Conservation (phyloP, 2,888 invertebrate species). For the Pollenia angustigena region DNA sequence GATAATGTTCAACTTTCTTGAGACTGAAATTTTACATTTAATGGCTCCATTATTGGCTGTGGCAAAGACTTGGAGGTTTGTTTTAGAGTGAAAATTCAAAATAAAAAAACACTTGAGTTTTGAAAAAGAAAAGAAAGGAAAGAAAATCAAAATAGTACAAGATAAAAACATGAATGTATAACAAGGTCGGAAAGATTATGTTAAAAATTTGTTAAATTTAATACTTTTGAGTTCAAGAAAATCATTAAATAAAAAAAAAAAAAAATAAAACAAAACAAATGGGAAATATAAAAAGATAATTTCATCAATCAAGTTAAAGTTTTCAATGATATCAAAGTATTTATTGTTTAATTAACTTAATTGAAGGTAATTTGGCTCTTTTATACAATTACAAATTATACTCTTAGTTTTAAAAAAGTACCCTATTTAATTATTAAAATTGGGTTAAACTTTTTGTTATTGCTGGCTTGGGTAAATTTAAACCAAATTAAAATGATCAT, state of each 20-base stretch:
- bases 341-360: no score
- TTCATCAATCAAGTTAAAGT: no score
- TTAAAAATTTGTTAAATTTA: not conserved
- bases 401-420: no score
- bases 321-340: no score
- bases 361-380: no score
- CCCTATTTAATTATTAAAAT: no score
- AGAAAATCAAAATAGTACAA: slow-evolving; percentile 1
- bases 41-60: slow-evolving; percentile 55
- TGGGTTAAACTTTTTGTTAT: no score
- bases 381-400: no score
- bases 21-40: slow-evolving; percentile 23
- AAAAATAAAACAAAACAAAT: not conserved
- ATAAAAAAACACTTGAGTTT: not conserved
- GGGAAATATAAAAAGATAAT: no score
- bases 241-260: not conserved
- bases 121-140: not conserved
- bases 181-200: slow-evolving; percentile 44
- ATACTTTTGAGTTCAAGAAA: not conserved
- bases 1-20: slow-evolving; percentile 5
- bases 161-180: slow-evolving; percentile 8
- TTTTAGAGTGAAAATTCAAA: slow-evolving; percentile 36
- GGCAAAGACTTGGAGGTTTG: slow-evolving; percentile 16
- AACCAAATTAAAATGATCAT: not conserved
- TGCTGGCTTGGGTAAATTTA: no score